Conservation (phyloP, 2,888 invertebrate species). For the Dione vanillae region DNA sequence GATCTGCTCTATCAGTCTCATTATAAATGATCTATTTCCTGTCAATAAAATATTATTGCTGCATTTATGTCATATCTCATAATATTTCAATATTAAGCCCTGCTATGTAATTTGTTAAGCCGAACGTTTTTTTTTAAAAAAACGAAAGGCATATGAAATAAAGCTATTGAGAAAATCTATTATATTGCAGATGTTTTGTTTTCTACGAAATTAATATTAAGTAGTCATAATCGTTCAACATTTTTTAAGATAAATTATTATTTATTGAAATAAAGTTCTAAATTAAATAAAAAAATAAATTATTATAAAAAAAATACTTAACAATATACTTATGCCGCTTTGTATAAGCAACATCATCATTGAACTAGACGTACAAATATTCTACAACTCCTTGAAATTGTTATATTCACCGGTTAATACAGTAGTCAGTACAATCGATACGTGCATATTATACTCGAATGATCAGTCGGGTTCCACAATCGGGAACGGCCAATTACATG, state of each 20-base stretch:
- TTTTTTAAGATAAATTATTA: too few species aligned
- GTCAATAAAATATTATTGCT: constrained; percentile 30
- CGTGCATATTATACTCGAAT: constrained; percentile 46
- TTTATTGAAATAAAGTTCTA: too few species aligned
- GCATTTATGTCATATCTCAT: constrained; percentile 11
- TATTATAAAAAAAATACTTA: not conserved
- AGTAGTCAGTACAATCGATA: constrained; percentile 47
- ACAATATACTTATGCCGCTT: not conserved
- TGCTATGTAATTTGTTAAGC: constrained; percentile 23
- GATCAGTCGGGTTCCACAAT: constrained; percentile 54
- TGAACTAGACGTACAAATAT: constrained; percentile 12
- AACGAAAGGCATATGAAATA: constrained; percentile 9
- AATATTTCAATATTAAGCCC: constrained; percentile 26
- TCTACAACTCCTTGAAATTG: constrained; percentile 21
- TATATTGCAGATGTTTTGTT: constrained; percentile 5
- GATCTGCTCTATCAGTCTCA: constrained; percentile 12
- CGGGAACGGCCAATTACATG: constrained; percentile 73
- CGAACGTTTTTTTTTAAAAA: not conserved
- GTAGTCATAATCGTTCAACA: not conserved
- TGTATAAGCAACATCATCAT: not conserved
- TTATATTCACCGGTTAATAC: constrained; percentile 34
- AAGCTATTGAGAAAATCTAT: constrained; percentile 11
- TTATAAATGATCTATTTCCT: constrained; percentile 38
- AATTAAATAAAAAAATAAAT: too few species aligned
- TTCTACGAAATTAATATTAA: constrained; percentile 1